A percentile compares a stretch with the other conserved stretches of the same genome.
phyloP scores from a whole-genome alignment of 2,888 invertebrate species.

The Synergus gifuensis region DNA sequence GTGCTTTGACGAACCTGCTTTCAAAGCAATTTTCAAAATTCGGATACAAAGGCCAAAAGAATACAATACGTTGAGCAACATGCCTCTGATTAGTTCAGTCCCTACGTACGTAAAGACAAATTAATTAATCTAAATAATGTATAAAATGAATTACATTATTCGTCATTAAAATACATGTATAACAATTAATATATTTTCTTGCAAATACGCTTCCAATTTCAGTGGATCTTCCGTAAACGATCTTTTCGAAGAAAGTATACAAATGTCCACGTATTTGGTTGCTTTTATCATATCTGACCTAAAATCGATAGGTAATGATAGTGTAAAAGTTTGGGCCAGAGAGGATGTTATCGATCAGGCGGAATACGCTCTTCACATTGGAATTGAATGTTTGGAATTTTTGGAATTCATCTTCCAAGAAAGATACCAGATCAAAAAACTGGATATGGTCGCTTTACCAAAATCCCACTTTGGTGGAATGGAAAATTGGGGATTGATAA shows the following conservation, averaged over 20 bases:
- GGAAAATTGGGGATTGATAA: slow-evolving; percentile 63
- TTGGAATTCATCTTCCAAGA: slow-evolving; percentile 47
- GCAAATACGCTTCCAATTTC: not conserved
- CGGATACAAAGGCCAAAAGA: not conserved
- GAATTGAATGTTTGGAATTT: slow-evolving; percentile 36
- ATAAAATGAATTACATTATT: no score
- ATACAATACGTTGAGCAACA: slow-evolving; percentile 3
- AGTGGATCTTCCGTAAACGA: slow-evolving; percentile 75
- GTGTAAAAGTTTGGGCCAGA: slow-evolving; percentile 48
- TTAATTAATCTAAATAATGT: not conserved
- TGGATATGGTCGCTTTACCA: slow-evolving; percentile 82
- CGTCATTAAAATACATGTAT: no score
- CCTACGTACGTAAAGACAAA: not conserved
- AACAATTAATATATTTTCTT: not conserved
- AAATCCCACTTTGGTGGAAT: slow-evolving; percentile 57
- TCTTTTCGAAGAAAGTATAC: slow-evolving; percentile 85
- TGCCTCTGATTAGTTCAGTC: not conserved
- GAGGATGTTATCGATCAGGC: slow-evolving; percentile 41
- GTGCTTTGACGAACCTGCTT: slow-evolving; percentile 89
- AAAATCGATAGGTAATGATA: slow-evolving; percentile 63
- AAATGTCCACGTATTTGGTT: slow-evolving; percentile 96
- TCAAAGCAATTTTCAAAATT: slow-evolving; percentile 80
- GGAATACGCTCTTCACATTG: slow-evolving; percentile 46
- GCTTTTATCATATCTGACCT: slow-evolving; percentile 91
- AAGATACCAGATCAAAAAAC: slow-evolving; percentile 86